Evolutionary conservation across 2,888 invertebrate genomes (phyloP).

Genomic region (Plutella xylostella): DNA sequence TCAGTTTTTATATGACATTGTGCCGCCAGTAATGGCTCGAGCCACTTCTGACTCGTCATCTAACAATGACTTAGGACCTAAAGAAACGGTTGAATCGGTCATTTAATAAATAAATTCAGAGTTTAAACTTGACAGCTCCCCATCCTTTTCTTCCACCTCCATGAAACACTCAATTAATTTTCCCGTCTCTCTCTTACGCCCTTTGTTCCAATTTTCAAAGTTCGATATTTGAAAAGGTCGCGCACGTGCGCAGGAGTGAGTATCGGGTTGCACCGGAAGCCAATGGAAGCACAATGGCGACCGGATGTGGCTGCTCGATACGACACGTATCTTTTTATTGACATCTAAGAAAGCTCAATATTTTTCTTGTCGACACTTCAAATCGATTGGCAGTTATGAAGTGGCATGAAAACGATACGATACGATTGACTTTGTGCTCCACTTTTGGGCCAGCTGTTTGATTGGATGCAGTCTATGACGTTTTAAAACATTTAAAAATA

Average conservation of each 20-base stretch:
- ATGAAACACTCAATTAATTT: conserved; percentile 8
- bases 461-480: not conserved
- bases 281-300: conserved; percentile 58
- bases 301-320: conserved; percentile 67
- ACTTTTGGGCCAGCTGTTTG: not conserved
- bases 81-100: conserved; percentile 15
- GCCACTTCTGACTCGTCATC: conserved; percentile 3
- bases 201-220: conserved; percentile 48
- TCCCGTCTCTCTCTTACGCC: conserved; percentile 24
- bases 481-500: no score
- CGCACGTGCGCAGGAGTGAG: conserved; percentile 69
- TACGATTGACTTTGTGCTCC: conserved; percentile 18
- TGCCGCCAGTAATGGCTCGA: conserved; percentile 14
- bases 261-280: conserved; percentile 69
- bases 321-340: conserved; percentile 69
- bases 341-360: conserved; percentile 37
- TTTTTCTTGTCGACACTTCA: conserved; percentile 54
- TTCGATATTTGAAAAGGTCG: conserved; percentile 58
- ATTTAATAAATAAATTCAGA: conserved; percentile 12
- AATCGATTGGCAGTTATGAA: conserved; percentile 36
- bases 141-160: not conserved
- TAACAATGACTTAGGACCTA: conserved; percentile 14
- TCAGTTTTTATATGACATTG: conserved; percentile 20
- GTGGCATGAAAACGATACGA: conserved; percentile 33
- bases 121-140: not conserved